Conservation (phyloP, 2,113 vertebrate species). For the Antennarius striatus region DNA sequence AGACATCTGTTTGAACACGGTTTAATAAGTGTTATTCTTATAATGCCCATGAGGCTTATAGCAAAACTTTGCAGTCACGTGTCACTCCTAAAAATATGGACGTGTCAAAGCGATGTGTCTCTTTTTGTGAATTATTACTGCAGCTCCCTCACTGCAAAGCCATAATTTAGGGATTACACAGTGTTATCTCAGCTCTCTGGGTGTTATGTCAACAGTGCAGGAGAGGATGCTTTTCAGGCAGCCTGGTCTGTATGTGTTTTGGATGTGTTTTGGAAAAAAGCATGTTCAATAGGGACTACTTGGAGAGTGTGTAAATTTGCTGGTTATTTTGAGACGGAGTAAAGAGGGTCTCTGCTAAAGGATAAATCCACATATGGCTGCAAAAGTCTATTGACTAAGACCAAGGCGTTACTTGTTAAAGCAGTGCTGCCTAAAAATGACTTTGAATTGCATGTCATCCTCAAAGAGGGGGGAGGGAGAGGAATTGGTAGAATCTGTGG, state of each 20-base stretch:
- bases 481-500: conserved; percentile 45
- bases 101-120: conserved; percentile 3
- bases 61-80: conserved; percentile 7
- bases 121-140: conserved; percentile 1
- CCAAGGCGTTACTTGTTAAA: too few relatives aligned
- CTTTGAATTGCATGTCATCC: conserved; percentile 12
- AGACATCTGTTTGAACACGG: conserved; percentile 13
- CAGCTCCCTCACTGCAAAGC: background rate
- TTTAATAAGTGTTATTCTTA: conserved; percentile 2
- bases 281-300: conserved; percentile 5
- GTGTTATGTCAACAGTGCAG: conserved; percentile 34
- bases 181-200: conserved; percentile 19
- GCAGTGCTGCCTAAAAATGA: background rate
- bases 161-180: conserved; percentile 2
- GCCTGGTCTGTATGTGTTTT: conserved; percentile 14
- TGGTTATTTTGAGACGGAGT: background rate
- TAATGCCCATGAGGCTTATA: background rate
- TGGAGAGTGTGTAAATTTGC: conserved; percentile 23
- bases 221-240: conserved; percentile 42
- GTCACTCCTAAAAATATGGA: background rate
- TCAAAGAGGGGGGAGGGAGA: conserved; percentile 16
- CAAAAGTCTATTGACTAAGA: too few relatives aligned
- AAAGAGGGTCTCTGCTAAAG: background rate
- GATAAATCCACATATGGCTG: background rate
- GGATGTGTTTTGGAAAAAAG: conserved; percentile 26